Base-by-base conservation (phyloP, 2,797 vertebrate genomes). In the Merluccius polli region DNA sequence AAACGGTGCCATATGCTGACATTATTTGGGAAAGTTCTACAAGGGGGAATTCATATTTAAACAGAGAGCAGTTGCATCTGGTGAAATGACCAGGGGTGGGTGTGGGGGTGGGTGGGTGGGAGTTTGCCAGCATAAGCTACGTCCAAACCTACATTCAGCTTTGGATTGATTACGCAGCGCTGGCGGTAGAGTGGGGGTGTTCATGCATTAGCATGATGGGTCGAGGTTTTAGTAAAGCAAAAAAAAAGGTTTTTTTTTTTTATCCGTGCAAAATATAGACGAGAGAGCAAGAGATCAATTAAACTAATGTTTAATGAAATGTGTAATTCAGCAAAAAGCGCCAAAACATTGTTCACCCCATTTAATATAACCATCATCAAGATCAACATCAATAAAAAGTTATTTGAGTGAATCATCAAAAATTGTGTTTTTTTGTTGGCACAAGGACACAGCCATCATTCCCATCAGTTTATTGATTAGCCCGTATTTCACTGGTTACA, bases 401-500 rank as follows among this genome's bases (percentile, higher is more conserved):
- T 15, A 72, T 0, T 38, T n/a, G 79, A 63, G 70, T 69, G 41
- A 81, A 78, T 80, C 71, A 74, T 81, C 67, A 77, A 65, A 70
- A 81, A 78, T 80, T 79, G 27, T 63, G 68, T 75, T 68, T 65
- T 27, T 41, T 73, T 44, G 65, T 78, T 76, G 63, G 83, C 31
- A 72, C 44, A 52, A 15, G 33, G 72, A 70, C 86, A 80, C 70
- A 36, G 78, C 13, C 52, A 35, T 76, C 13, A 44, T n/a, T 2
- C 59, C 12, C 24, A 27, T 65, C 9, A 1, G 59, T 12, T 27
- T 76, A 87, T 81, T 32, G 82, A 90, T 73, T 5, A 44, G 44
- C 59, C 79, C 72, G 74, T 81, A 79, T 84, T 76, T 77, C 71
- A 78, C 75, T 74, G 75, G 86, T 81, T 70, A 65, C 76, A 78